These are phyloP conservation scores for Lagopus muta DNA, from an alignment of 2,113 vertebrate species.

Conservation along the genomic window DNA sequence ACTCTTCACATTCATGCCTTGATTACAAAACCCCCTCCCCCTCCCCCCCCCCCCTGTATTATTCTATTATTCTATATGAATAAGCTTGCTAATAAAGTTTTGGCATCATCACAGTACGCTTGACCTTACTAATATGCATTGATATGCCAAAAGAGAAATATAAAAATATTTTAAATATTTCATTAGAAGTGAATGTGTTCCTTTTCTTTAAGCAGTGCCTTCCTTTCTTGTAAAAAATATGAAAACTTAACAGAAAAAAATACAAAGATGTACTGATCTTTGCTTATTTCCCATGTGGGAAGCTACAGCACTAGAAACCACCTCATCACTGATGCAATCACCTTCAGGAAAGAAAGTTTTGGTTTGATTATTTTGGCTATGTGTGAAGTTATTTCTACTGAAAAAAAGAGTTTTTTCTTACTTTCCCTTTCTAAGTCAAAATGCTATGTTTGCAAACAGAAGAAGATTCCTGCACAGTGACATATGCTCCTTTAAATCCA, in stretches of 20 bases:
- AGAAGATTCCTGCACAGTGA: neutral
- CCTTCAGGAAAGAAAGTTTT: neutral
- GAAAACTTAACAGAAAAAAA: no score
- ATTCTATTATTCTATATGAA: no score
- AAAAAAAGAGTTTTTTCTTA: neutral
- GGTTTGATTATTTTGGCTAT: neutral
- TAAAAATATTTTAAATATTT: neutral
- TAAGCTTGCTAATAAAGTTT: neutral
- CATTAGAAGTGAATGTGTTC: neutral
- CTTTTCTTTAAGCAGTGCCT: neutral
- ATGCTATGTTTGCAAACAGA: neutral
- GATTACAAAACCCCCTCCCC: neutral
- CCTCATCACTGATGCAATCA: neutral
- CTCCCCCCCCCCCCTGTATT: no score
- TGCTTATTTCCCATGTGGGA: neutral
- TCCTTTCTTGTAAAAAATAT: neutral
- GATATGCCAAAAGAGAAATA: neutral
- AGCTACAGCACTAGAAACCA: neutral
- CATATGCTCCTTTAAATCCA: neutral
- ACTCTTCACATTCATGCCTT: neutral
- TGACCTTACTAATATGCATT: neutral
- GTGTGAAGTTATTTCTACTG: neutral
- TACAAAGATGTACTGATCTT: no score
- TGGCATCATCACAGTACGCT: neutral
- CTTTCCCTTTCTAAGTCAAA: neutral